A percentile compares a stretch with the other conserved stretches of the same genome.
phyloP scores from a whole-genome alignment of 2,888 invertebrate species.

The Trissolcus japonicus region DNA sequence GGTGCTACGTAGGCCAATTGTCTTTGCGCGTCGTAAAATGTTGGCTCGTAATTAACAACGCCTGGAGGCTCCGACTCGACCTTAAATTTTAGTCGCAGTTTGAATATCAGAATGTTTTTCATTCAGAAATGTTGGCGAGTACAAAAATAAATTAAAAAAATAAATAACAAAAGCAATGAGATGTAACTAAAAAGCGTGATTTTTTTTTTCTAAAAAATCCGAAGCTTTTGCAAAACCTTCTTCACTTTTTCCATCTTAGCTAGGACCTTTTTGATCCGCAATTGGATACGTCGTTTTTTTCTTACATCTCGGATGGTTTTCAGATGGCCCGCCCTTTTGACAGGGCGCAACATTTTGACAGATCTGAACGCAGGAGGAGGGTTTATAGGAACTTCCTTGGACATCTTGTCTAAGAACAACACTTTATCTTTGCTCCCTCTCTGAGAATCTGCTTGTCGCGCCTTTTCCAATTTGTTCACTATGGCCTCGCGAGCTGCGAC shows the following conservation, averaged over 20 bases:
- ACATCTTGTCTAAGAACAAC: not conserved
- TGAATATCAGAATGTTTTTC: too few relatives aligned
- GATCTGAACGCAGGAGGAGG: not conserved
- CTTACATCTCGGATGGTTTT: slow-evolving; percentile 27
- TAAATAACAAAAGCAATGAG: not conserved
- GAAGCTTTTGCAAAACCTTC: slow-evolving; percentile 21
- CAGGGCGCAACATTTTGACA: not conserved
- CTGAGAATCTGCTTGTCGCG: slow-evolving; percentile 1
- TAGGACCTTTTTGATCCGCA: slow-evolving; percentile 32
- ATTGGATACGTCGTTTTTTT: slow-evolving; percentile 8
- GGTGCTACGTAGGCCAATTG: slow-evolving; percentile 31
- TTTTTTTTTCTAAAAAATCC: not conserved
- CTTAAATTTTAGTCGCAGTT: slow-evolving; percentile 17
- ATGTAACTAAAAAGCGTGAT: not conserved
- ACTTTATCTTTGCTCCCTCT: not conserved
- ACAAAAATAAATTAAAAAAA: slow-evolving; percentile 5
- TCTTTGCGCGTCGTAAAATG: slow-evolving; percentile 26
- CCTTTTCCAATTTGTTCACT: slow-evolving; percentile 8
- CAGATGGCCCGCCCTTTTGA: not conserved
- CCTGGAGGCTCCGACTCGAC: slow-evolving; percentile 10
- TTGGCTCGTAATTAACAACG: slow-evolving; percentile 20
- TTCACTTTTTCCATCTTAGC: slow-evolving; percentile 47
- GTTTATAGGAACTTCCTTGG: not conserved
- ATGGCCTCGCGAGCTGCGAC: slow-evolving; percentile 7
- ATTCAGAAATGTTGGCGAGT: not conserved